Conservation (phyloP, 2,888 invertebrate genomes). For the Mystacides longicornis region DNA sequence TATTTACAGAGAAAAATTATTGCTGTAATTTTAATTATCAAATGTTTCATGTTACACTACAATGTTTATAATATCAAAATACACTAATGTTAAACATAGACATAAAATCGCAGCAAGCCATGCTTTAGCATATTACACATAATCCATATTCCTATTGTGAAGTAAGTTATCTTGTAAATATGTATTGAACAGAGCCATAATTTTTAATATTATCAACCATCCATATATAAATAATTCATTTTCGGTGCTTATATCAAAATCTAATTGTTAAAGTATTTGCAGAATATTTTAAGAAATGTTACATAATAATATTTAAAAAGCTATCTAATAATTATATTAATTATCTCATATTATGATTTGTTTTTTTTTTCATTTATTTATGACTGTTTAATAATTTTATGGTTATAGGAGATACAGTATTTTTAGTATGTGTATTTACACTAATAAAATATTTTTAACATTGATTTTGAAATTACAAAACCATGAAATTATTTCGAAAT, state of each 20-base stretch:
- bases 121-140: too few species aligned
- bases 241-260: constrained; percentile 22
- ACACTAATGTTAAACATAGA: too few species aligned
- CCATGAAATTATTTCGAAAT: not conserved
- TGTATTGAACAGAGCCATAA: not conserved
- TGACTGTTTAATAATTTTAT: not conserved
- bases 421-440: not conserved
- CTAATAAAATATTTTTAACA: not conserved
- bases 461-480: not conserved
- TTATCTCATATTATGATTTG: not conserved
- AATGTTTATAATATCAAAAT: too few species aligned
- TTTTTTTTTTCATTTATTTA: not conserved
- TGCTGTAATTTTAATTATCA: too few species aligned
- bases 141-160: too few species aligned
- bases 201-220: not conserved
- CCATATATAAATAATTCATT: constrained; percentile 12
- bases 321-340: not conserved
- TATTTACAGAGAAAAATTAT: too few species aligned
- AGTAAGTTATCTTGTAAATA: too few species aligned
- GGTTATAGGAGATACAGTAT: not conserved
- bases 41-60: too few species aligned
- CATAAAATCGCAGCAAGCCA: too few species aligned
- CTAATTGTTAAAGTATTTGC: constrained; percentile 23
- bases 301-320: constrained; percentile 14
- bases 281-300: constrained; percentile 25